Base-by-base conservation (phyloP, 1,140 invertebrate species). In the Elymnias hypermnestra region DNA sequence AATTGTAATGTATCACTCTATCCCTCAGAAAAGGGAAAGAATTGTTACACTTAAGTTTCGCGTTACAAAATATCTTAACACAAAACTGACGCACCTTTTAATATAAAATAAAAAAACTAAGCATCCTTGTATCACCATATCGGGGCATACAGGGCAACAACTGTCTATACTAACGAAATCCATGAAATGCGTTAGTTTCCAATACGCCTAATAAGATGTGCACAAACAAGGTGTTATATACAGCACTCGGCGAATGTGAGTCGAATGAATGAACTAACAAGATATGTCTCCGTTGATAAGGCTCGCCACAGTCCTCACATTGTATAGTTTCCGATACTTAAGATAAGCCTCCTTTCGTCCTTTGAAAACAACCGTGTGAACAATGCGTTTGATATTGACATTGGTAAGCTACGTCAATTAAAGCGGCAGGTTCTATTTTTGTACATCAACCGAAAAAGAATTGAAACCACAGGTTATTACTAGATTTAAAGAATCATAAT, bases 291-390 rank as follows among this genome's bases (percentile, higher is more conserved):
- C 47, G 58, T 57, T 56, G 74, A 83, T 83, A 79, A 70, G 58
- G 63, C 70, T 68, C 68, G 62, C 64, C 74, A 74, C 63, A 72
- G 74, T 79, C 73, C 63, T 69, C 67, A 53, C 70, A 71, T 79
- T 78, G 74, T 82, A 75, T 60, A 66, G 63, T 62, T 61, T 69
- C 56, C 67, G 74, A 78, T 76, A 71, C 60, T 54, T 55, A 57
- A 73, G 73, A 79, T 79, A 83, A 76, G 61, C 70, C 73, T 70
- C 68, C 51, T 48, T 49, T 72, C 70, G 50, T 70, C 66, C 69
- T 55, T 62, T 37, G 46, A 63, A 61, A 68, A 74, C 76, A 76
- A 70, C 76, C 72, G 76, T 77, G 70, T 70, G 71, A 77, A 75
- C 53, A 39, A 46, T 54, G 62, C 46, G 43, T 59, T 50, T 64